A percentile compares a stretch with the other conserved stretches of the same genome.
phyloP scores from a whole-genome alignment of 2,797 vertebrate genomes.

The Poecilia picta region DNA sequence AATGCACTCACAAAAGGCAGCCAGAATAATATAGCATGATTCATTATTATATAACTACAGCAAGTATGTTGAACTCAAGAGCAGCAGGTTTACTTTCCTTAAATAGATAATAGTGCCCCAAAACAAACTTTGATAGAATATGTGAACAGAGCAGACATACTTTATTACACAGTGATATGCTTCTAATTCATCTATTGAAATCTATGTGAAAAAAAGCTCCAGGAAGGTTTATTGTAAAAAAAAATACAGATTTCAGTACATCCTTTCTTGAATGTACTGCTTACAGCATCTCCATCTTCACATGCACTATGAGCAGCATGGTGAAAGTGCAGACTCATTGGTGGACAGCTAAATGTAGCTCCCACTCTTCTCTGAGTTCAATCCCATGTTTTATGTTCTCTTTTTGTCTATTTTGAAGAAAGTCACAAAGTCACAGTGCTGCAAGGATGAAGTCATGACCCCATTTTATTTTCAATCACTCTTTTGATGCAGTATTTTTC shows the following conservation, averaged over 20 bases:
- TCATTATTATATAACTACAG: neutral
- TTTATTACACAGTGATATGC: neutral
- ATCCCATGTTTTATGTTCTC: conserved; percentile 47
- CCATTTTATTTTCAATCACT: conserved; percentile 55
- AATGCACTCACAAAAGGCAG: neutral
- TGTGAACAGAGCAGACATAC: neutral
- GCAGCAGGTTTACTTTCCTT: neutral
- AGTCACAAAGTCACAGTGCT: conserved; percentile 51
- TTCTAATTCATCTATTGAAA: no score
- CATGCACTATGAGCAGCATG: neutral
- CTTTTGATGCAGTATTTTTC: conserved; percentile 26
- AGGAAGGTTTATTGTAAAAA: neutral
- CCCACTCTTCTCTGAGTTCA: conserved; percentile 41
- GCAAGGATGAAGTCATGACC: conserved; percentile 50
- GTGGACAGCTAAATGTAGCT: conserved; percentile 13
- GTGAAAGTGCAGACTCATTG: conserved; percentile 18
- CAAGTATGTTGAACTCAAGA: neutral
- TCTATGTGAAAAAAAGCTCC: no score
- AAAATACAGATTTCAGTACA: neutral
- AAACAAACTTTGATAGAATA: neutral
- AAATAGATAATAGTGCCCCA: neutral
- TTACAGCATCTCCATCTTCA: neutral
- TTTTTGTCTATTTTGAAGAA: conserved; percentile 31
- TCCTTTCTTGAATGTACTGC: neutral
- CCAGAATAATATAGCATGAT: neutral